Base-by-base conservation (phyloP, 2,113 vertebrate species). In the Haliaeetus leucogaster region DNA sequence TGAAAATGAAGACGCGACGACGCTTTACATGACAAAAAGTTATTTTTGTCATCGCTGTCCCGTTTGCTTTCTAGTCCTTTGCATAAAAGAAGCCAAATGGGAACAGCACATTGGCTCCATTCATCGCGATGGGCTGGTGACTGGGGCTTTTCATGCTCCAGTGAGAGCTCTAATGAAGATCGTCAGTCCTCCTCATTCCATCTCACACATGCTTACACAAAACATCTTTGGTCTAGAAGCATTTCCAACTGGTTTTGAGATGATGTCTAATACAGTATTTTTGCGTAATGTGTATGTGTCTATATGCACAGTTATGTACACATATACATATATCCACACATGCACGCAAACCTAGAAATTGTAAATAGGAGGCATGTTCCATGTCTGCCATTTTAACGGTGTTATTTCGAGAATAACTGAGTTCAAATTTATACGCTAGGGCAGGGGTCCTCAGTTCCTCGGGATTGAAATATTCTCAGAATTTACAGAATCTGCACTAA, bases 401-500 rank as follows among this genome's bases (percentile, higher is more conserved):
- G 53, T 91, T 95, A 71, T 92, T 90, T 84, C 32, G 32, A 97
- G 90, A 97, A 94, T 91, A 97, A 96, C 86, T 96, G 17, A 81
- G 66, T 59, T 92, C 96, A 95, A 97, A 98, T 98, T 97, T 98
- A 97, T 98, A 92, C 11, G 14, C 79, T n/a, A 82, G 97, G 97
- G 94, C 97, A 97, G 92, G 85, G 96, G 82, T 95, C 93, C 76
- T 86, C 89, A 47, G 91, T 97, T 97, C 84, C 89, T 96, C 7
- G 2, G 68, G 63, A 79, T 43, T 93, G 92, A 98, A 97, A 95
- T 95, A 97, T 94, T 96, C 97, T 95, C 96, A 97, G 93, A 97
- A 97, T 96, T 97, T 97, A 94, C 86, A 97, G 96, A 98, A 97
- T 96, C 95, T 95, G 93, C 94, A 97, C 87, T 98, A 97, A 97